Percentiles rank a stretch among this genome's conserved stretches.
These are phyloP conservation scores for Scaptodrosophila lebanonensis DNA, from an alignment of 1,140 invertebrate genomes.

Conservation along the genomic window DNA sequence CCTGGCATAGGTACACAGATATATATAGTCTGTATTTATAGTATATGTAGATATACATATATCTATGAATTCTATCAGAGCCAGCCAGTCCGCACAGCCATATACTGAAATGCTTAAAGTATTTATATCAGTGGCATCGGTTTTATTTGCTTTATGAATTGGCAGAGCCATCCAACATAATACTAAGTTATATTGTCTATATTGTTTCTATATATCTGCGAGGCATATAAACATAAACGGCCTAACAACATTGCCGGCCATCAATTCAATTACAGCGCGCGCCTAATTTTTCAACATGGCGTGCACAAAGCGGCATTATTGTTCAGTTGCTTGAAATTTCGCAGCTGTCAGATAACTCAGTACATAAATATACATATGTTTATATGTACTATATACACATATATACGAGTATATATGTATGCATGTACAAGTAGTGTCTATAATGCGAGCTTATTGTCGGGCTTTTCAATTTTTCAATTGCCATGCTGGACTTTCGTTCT, in stretches of 20 bases:
- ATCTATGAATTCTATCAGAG: slow-evolving; percentile 27
- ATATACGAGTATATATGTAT: neutral
- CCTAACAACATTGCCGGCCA: slow-evolving; percentile 60
- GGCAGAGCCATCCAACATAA: slow-evolving; percentile 29
- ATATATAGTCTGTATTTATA: neutral
- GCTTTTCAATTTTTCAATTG: slow-evolving; percentile 58
- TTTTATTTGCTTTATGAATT: slow-evolving; percentile 55
- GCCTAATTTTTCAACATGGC: slow-evolving; percentile 21
- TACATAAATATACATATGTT: neutral
- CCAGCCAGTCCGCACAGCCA: slow-evolving; percentile 18
- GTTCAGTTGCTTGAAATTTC: slow-evolving; percentile 43
- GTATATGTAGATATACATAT: neutral
- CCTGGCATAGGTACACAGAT: neutral
- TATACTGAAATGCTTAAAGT: slow-evolving; percentile 11
- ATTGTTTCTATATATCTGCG: too few species aligned
- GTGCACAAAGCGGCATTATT: slow-evolving; percentile 27
- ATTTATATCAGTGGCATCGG: slow-evolving; percentile 32
- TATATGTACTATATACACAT: slow-evolving; percentile 11
- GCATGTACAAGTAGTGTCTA: slow-evolving; percentile 14
- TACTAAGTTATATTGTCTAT: slow-evolving; percentile 9
- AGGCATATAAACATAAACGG: slow-evolving; percentile 33
- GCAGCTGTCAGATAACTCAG: slow-evolving; percentile 13
- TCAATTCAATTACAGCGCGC: slow-evolving; percentile 65
- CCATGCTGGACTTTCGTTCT: slow-evolving; percentile 57
- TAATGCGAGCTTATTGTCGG: too few species aligned